phyloP scores from a whole-genome alignment of 2,113 vertebrate genomes.

The Apodemus sylvaticus region DNA sequence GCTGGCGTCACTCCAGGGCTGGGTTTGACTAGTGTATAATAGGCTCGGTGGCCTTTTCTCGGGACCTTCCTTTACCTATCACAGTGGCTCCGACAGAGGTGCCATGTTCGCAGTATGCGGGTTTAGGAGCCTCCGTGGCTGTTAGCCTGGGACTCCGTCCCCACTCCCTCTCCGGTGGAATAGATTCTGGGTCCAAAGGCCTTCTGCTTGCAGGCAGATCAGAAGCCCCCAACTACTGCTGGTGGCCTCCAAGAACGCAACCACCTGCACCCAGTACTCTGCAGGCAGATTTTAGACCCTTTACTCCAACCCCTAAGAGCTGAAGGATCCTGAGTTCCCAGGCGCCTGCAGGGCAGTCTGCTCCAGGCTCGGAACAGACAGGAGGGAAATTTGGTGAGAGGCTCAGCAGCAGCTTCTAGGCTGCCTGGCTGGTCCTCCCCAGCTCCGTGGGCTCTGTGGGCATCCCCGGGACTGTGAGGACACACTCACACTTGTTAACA shows the following conservation, averaged over 20 bases:
- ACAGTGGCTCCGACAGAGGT: not conserved
- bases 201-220: not conserved
- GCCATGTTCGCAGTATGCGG: not conserved
- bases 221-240: too few relatives aligned
- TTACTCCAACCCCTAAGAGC: not conserved
- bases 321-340: not conserved
- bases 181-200: not conserved
- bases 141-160: not conserved
- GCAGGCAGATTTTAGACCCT: not conserved
- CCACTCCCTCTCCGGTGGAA: rapidly evolving
- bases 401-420: not conserved
- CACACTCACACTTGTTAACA: rapidly evolving
- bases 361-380: rapidly evolving
- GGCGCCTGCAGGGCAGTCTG: not conserved
- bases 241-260: not conserved
- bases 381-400: not conserved
- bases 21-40: not conserved
- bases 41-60: not conserved
- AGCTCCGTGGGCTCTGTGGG: rapidly evolving
- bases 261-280: not conserved
- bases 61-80: not conserved
- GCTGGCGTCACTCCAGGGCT: not conserved
- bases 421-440: too few relatives aligned
- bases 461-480: too few relatives aligned
- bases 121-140: not conserved